Evolutionary conservation across 2,888 invertebrate species (phyloP).

Genomic region (Graphium colonna): DNA sequence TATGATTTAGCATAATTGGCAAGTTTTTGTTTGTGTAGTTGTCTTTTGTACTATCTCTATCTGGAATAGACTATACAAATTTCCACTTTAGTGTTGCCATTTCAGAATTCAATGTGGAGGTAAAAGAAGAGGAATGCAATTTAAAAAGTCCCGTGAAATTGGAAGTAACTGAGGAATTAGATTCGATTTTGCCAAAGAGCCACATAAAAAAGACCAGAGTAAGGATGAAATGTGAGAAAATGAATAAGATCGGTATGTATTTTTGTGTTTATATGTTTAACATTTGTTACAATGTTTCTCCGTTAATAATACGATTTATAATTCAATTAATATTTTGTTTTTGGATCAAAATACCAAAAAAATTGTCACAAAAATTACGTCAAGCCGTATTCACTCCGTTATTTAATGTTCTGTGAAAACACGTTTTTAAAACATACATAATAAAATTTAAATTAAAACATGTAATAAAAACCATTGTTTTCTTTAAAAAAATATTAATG

Average conservation of each 20-base stretch:
- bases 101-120: constrained; percentile 46
- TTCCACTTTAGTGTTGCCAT: constrained; percentile 13
- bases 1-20: neutral
- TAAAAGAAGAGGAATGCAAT: constrained; percentile 46
- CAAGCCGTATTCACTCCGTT: too few species aligned
- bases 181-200: constrained; percentile 28
- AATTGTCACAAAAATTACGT: too few species aligned
- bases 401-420: too few species aligned
- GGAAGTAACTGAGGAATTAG: constrained; percentile 39
- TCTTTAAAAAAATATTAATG: too few species aligned
- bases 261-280: neutral
- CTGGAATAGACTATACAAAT: too few species aligned
- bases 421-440: too few species aligned
- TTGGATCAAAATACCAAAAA: too few species aligned
- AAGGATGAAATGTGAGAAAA: constrained; percentile 25
- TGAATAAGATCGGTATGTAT: constrained; percentile 17
- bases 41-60: too few species aligned
- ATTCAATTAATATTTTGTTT: too few species aligned
- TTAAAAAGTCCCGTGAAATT: constrained; percentile 43
- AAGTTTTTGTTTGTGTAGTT: neutral
- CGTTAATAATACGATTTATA: too few species aligned
- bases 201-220: constrained; percentile 30
- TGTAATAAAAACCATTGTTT: too few species aligned
- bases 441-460: too few species aligned
- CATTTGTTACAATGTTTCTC: neutral